These are phyloP conservation scores for Agapostemon virescens DNA, from an alignment of 2,888 invertebrate genomes.

Conservation along the genomic window DNA sequence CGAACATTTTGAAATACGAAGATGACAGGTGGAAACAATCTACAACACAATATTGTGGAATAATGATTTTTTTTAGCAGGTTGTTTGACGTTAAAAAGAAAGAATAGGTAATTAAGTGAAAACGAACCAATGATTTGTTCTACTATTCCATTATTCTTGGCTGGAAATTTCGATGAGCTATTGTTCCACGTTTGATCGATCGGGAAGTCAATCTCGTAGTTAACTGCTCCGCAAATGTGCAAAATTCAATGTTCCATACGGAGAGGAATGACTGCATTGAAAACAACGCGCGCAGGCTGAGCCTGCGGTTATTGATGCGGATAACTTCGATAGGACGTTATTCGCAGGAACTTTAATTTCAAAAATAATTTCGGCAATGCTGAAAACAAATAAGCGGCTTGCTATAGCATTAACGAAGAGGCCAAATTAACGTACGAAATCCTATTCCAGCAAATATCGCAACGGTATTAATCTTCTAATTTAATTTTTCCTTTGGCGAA, in stretches of 20 bases:
- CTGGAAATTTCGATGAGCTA: constrained; percentile 8
- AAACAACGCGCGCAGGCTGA: neutral
- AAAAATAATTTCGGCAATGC: constrained; percentile 23
- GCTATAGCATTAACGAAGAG: neutral
- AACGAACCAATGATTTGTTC: neutral
- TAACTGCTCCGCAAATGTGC: neutral
- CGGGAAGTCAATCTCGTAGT: constrained; percentile 28
- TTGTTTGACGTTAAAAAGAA: neutral
- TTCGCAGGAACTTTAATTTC: constrained; percentile 22
- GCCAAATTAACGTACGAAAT: constrained; percentile 21
- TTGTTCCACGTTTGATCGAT: constrained; percentile 27
- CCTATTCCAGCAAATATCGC: neutral
- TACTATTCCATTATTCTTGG: constrained; percentile 21
- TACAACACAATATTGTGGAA: neutral
- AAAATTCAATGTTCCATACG: neutral
- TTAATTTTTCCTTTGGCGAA: neutral
- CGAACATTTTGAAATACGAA: neutral
- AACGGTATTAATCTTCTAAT: too few species aligned
- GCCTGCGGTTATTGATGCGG: constrained; percentile 13
- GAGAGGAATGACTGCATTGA: neutral
- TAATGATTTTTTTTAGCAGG: neutral
- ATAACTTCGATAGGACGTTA: neutral
- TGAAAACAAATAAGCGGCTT: constrained; percentile 13
- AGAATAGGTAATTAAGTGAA: neutral
- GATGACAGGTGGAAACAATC: neutral